These are phyloP conservation scores for Spilogale gracilis DNA, from an alignment of 2,113 vertebrate genomes.

Conservation along the genomic window DNA sequence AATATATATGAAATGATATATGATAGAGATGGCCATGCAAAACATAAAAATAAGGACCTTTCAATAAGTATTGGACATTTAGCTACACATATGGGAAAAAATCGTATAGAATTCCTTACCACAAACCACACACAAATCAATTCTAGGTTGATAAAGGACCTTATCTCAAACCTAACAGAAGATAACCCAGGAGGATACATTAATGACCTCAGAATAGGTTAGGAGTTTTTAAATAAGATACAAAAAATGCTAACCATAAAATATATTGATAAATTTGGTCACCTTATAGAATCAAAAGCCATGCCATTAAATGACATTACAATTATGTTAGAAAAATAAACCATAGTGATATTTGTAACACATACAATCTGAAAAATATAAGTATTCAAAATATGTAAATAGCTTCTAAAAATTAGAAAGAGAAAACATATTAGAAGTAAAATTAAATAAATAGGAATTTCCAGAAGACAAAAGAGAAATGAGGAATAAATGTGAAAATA, in stretches of 20 bases:
- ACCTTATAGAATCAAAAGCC: neutral
- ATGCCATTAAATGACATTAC: neutral
- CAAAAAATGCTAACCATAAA: neutral
- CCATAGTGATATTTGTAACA: neutral
- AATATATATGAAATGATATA: neutral
- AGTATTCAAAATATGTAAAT: constrained; percentile 10
- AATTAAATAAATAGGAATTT: neutral
- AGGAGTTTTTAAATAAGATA: neutral
- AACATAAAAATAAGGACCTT: neutral
- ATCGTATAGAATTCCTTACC: neutral
- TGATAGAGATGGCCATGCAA: neutral
- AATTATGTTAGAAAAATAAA: neutral
- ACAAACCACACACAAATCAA: neutral
- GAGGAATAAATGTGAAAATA: neutral
- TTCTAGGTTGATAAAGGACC: neutral
- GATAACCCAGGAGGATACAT: neutral
- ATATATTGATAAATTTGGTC: neutral
- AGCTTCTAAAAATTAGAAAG: neutral
- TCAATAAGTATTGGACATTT: neutral
- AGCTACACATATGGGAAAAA: neutral
- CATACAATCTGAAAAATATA: neutral
- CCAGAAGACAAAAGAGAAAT: neutral
- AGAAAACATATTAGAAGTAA: neutral
- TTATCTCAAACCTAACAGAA: neutral
- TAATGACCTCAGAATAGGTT: neutral